Conservation (phyloP, 2,888 invertebrate genomes). For the Molanna angustata region DNA sequence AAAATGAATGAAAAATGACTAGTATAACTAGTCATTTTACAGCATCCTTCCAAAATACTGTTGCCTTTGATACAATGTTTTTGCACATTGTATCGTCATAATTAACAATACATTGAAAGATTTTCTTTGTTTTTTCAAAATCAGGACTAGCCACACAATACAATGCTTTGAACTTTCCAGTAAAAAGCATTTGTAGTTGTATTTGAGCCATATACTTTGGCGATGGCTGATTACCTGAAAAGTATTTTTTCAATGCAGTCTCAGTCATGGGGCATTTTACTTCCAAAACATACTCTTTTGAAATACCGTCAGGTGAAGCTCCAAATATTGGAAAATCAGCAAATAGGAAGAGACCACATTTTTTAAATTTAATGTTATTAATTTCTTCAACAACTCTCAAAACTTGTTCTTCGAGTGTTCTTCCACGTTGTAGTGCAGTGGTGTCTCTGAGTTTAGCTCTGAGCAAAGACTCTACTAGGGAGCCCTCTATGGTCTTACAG, state of each 20-base stretch:
- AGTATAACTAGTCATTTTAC: too few species aligned
- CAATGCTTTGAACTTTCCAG: background rate
- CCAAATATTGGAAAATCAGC: conserved; percentile 1
- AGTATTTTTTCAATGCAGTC: background rate
- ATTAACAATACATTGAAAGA: background rate
- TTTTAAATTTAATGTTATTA: background rate
- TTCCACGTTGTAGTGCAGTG: background rate
- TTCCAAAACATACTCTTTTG: background rate
- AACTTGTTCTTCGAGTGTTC: background rate
- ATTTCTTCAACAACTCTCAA: too few species aligned
- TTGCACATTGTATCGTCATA: background rate
- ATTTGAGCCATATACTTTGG: background rate
- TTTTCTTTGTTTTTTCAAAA: background rate
- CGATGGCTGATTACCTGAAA: background rate
- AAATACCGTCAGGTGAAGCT: background rate
- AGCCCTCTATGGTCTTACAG: background rate
- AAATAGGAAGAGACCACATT: background rate
- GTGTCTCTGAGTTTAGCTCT: background rate
- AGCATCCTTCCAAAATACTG: background rate
- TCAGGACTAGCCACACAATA: conserved; percentile 1
- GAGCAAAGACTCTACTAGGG: background rate
- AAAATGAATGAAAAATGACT: too few species aligned
- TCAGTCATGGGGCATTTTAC: background rate
- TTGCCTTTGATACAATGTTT: background rate
- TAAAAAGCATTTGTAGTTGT: conserved; percentile 3